Percentiles rank a stretch among this genome's conserved stretches.
Conservation (phyloP, 1,140 invertebrate species). For the Laodelphax striatellus region DNA sequence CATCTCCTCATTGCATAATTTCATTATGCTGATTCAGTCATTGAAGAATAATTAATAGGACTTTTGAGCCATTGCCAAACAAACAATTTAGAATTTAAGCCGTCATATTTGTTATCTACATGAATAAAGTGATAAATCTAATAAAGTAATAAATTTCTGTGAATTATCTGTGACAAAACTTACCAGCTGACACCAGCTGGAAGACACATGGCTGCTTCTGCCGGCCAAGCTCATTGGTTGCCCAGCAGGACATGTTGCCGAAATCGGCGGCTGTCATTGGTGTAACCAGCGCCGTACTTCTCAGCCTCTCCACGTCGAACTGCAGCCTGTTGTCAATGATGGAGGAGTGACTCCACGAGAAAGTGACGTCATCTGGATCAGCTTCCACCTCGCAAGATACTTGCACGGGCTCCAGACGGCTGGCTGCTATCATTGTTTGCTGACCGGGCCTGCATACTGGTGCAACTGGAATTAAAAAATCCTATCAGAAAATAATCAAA, state of each 20-base stretch:
- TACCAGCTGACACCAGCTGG: slow-evolving; percentile 55
- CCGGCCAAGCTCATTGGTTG: slow-evolving; percentile 50
- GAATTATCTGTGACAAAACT: slow-evolving; percentile 17
- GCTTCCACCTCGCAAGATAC: slow-evolving; percentile 74
- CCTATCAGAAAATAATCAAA: no score
- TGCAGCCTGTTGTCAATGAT: background rate
- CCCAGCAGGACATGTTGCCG: slow-evolving; percentile 55
- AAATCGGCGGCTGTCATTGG: slow-evolving; percentile 58
- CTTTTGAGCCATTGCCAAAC: no score
- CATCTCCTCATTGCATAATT: no score
- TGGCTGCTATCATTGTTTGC: slow-evolving; percentile 60
- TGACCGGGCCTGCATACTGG: slow-evolving; percentile 57
- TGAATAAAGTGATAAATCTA: no score
- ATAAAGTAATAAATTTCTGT: no score
- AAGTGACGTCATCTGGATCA: slow-evolving; percentile 60
- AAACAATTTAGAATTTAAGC: no score
- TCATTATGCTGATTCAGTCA: no score
- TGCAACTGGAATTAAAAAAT: slow-evolving; percentile 41
- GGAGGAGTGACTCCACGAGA: slow-evolving; percentile 57
- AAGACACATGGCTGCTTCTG: slow-evolving; percentile 55
- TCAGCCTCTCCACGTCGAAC: slow-evolving; percentile 34
- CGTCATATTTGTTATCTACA: no score
- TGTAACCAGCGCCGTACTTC: slow-evolving; percentile 49
- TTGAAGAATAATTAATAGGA: no score
- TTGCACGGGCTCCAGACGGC: slow-evolving; percentile 59